Base-by-base conservation (phyloP, 1,140 invertebrate genomes). In the Lepidurus arcticus region DNA sequence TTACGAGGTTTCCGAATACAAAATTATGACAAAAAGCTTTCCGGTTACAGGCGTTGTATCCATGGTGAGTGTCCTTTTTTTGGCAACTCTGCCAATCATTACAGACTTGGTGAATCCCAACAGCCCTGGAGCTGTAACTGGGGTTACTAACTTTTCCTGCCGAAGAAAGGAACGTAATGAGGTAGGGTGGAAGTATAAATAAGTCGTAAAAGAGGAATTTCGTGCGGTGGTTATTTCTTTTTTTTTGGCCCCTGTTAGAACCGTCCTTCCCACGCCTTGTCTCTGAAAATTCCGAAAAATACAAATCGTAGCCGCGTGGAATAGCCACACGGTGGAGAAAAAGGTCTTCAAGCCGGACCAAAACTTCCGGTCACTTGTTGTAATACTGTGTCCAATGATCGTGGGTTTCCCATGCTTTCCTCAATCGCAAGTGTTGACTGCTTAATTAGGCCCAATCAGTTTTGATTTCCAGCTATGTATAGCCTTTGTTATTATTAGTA, bases 81-180 rank as follows among this genome's bases (percentile, higher is more conserved):
- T 65, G 53, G 16, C 53, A 65, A 65, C 21, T 65, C 13, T 21
- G 16, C 21, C 53, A 65, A 65, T 65, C 53, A 65, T 16, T 16
- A 13, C 13, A 65, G 53, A 1, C 16, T n/a, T 65, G 9, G 53
- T 65, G 6, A 65, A 65, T n/a, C 53, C 53, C 53, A 65, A 65
- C 21, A 65, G 21, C 53, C 9, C 53, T 65, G 21, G 16, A 65
- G 53, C 53, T 65, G 53, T n/a, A n/a, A 65, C 21, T 65, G 53
- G 53, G 53, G 53, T 65, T 65, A 65, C 53, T 65, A 65, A 65
- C 53, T 65, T 65, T 65, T 65, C 53, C 53, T 65, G 16, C 53
- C 16, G 53, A 65, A 21, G 21, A 65, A 65, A 65, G 21, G 53
- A 13, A 65, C 53, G 53, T 16, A 65, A 65, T 65, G 53, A 65